These are phyloP conservation scores for Drosophila micromelanica DNA, from an alignment of 1,140 invertebrate genomes.

Conservation along the genomic window DNA sequence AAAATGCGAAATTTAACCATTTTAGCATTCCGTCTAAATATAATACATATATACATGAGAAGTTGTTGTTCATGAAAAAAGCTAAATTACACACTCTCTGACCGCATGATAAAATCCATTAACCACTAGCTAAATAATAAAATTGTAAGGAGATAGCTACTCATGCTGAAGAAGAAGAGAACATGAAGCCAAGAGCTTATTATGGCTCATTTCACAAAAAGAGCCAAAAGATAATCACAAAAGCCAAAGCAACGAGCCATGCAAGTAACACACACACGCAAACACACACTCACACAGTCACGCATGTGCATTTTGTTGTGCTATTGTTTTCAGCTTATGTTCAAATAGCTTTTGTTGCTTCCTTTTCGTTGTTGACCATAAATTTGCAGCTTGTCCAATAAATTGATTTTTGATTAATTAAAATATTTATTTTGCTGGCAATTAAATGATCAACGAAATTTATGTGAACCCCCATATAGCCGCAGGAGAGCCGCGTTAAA, in stretches of 20 bases:
- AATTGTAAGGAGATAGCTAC: not conserved
- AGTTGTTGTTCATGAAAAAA: too few species aligned
- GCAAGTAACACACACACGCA: conserved; percentile 35
- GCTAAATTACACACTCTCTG: too few species aligned
- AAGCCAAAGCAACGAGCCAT: conserved; percentile 67
- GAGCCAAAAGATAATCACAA: conserved; percentile 32
- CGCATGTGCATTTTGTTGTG: conserved; percentile 42
- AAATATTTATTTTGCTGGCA: conserved; percentile 57
- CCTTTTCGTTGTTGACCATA: not conserved
- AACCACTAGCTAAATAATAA: conserved; percentile 2
- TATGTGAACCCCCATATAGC: conserved; percentile 17
- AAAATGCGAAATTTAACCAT: too few species aligned
- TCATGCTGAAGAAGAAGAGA: conserved; percentile 17
- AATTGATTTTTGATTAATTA: conserved; percentile 65
- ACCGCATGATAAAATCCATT: not conserved
- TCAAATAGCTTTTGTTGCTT: not conserved
- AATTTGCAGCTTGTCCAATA: conserved; percentile 7
- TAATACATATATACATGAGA: too few species aligned
- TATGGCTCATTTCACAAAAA: conserved; percentile 68
- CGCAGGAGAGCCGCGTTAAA: conserved; percentile 45
- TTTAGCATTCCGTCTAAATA: too few species aligned
- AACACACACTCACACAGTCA: conserved; percentile 36
- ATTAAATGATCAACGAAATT: conserved; percentile 52
- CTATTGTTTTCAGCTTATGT: conserved; percentile 36
- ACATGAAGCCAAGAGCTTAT: conserved; percentile 59